Evolutionary conservation across 2,888 invertebrate genomes (phyloP).

Genomic region (Himalopsyche tibetana): DNA sequence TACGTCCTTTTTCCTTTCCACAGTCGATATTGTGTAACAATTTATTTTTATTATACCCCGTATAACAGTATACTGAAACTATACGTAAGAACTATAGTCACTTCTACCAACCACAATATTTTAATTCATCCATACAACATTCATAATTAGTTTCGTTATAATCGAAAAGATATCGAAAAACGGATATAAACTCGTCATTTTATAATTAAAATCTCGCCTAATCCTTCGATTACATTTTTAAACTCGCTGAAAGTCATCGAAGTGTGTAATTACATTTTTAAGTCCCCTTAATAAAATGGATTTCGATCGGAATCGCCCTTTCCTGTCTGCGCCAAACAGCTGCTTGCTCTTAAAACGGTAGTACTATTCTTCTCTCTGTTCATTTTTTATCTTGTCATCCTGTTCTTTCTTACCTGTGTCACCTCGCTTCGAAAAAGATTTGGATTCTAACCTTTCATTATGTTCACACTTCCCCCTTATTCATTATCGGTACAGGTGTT

Average conservation of each 20-base stretch:
- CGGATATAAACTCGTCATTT: not conserved
- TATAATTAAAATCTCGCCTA: constrained; percentile 23
- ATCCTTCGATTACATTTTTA: constrained; percentile 30
- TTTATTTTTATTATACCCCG: too few species aligned
- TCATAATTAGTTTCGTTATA: not conserved
- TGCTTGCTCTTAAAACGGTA: constrained; percentile 6
- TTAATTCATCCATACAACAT: too few species aligned
- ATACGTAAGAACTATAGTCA: too few species aligned
- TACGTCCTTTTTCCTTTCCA: too few species aligned
- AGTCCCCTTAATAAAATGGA: constrained; percentile 30
- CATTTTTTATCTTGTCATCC: constrained; percentile 19
- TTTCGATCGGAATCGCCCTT: not conserved
- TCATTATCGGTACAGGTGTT: constrained; percentile 22
- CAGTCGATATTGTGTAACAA: too few species aligned
- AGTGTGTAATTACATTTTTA: constrained; percentile 34
- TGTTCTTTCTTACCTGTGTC: constrained; percentile 19
- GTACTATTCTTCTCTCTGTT: constrained; percentile 1
- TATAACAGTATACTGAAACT: too few species aligned
- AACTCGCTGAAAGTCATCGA: constrained; percentile 27
- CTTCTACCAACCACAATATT: too few species aligned
- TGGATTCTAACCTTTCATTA: constrained; percentile 26
- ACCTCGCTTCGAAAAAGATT: not conserved
- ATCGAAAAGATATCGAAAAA: not conserved
- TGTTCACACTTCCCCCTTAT: constrained; percentile 15
- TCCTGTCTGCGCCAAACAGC: not conserved